Conservation (phyloP, 2,113 vertebrate species). For the Agapornis roseicollis region DNA sequence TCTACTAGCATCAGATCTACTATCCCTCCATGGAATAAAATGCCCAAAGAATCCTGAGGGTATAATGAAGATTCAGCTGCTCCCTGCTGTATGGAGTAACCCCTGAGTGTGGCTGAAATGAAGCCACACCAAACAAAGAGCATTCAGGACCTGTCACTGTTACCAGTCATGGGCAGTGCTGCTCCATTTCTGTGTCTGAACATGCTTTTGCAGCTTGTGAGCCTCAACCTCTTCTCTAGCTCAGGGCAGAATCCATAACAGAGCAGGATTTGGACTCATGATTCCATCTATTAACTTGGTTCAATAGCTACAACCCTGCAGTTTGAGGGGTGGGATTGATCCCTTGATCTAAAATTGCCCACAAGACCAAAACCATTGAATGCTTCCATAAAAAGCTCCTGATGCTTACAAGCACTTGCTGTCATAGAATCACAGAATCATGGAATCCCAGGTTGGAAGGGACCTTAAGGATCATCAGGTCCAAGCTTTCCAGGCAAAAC, state of each 20-base stretch:
- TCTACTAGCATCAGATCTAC: not conserved
- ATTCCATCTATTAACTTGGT: not conserved
- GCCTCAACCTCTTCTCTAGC: not conserved
- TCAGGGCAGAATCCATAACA: not conserved
- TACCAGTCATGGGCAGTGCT: not conserved
- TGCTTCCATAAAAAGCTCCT: not conserved
- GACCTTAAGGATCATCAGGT: not conserved
- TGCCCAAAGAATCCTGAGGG: not conserved
- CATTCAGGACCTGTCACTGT: accelerated
- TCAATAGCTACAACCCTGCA: not conserved
- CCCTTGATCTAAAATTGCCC: not conserved
- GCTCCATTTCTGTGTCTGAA: not conserved
- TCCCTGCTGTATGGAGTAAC: not conserved
- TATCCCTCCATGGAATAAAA: not conserved
- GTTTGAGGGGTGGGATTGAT: not conserved
- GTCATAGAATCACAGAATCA: not conserved
- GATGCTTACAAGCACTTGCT: not conserved
- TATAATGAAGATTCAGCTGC: not conserved
- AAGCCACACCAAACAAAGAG: not conserved
- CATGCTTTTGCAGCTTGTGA: not conserved
- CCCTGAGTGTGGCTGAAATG: not conserved
- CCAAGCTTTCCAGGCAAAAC: not conserved
- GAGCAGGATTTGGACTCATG: not conserved
- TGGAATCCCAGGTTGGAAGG: not conserved
- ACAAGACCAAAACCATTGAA: not conserved